Evolutionary conservation across 2,113 vertebrate species (phyloP).

Genomic region (Mirounga angustirostris): DNA sequence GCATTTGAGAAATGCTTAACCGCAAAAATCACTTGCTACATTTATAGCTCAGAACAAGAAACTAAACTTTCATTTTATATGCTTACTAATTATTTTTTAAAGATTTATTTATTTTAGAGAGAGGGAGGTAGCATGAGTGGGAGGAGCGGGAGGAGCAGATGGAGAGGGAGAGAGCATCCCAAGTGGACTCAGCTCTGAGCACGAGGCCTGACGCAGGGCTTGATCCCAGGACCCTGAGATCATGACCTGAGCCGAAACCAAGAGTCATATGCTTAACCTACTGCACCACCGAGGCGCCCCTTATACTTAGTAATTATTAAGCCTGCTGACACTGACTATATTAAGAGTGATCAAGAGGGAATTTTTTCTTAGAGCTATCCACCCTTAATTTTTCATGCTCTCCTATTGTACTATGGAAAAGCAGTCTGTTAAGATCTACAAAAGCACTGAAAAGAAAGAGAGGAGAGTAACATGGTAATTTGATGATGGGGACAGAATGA

Average conservation of each 20-base stretch:
- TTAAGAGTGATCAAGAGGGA: not conserved
- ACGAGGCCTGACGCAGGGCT: not conserved
- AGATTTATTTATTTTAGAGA: not conserved
- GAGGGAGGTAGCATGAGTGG: not conserved
- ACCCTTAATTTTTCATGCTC: constrained; percentile 69
- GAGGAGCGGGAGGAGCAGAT: not conserved
- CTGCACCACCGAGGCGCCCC: not conserved
- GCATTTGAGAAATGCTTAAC: not conserved
- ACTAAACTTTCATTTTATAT: constrained; percentile 1
- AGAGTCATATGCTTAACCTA: not conserved
- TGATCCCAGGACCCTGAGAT: not conserved
- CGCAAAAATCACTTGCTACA: not conserved
- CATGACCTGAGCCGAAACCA: not conserved
- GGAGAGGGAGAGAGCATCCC: not conserved
- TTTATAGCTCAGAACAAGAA: not conserved
- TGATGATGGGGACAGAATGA: constrained; percentile 63
- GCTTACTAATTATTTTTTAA: not conserved
- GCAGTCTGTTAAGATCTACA: constrained; percentile 60
- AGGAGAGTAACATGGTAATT: constrained; percentile 87
- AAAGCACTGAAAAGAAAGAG: constrained; percentile 86
- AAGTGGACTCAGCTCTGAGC: not conserved
- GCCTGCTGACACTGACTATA: constrained; percentile 13
- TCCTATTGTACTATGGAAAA: constrained; percentile 45
- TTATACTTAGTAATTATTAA: not conserved
- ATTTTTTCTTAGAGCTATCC: constrained; percentile 39